Base-by-base conservation (phyloP, 2,797 vertebrate genomes). In the Bradypodion pumilum region DNA sequence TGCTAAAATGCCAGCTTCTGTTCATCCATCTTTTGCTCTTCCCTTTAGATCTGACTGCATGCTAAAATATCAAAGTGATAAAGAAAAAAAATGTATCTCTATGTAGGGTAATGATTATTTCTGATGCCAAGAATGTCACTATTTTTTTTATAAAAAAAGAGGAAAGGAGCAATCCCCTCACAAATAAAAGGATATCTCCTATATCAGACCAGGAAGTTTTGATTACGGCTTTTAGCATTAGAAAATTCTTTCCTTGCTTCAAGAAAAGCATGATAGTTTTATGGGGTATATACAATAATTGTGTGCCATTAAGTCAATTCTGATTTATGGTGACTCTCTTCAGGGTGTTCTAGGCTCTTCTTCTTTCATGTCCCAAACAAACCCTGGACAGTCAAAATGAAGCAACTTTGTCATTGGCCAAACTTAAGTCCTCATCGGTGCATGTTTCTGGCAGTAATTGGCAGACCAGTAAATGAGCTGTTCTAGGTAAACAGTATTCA, bases 1-100 rank as follows among this genome's bases (percentile, higher is more conserved):
- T 78, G 72, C 59, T 75, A 86, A 86, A 90, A 84, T 73, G 40
- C 60, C 25, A 87, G 23, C 52, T 84, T 74, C 19, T 42, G 46
- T 75, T 81, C 44, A 52, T 74, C 75, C 80, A 84, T 62, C 59
- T 75, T 56, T 74, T 29, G n/a, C 81, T 85, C 63, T 83, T 87
- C 65, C 72, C 59, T 13, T 73, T 59, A 79, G 78, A 52, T 23
- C 12, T 60, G 62, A 60, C 2, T 56, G 13, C 2, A 37, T 40
- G 27, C 60, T 78, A 89, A 76, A 77, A 35, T 60, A 56, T 52
- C 35, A 10, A 80, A 83, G 56, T 80, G 72, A 60, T 86, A 74
- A 42, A 44, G 74, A 29, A 32, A 29, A 13, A 25, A 5, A 46
- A 56, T 56, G 12, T 56, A 56, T 56, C 7, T 37, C 5, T 19